Evolutionary conservation across 1,140 invertebrate genomes (phyloP).

Genomic region (Melanaphis sacchari): DNA sequence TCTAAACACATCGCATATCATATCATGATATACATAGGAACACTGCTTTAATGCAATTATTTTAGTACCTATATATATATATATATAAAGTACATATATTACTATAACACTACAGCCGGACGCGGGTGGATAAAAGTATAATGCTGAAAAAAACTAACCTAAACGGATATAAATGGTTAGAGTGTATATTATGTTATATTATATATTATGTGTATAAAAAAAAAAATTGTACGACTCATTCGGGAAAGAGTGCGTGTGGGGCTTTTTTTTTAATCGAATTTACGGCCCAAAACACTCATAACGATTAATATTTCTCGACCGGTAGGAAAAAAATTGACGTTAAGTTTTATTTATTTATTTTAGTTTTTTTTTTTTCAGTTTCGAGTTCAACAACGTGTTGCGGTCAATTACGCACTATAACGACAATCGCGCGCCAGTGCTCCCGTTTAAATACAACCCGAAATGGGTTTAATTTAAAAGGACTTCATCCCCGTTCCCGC

Average conservation of each 20-base stretch:
- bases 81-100: not conserved
- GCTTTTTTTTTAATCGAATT: conserved; percentile 18
- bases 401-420: conserved; percentile 8
- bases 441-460: not conserved
- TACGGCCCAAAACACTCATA: conserved; percentile 11
- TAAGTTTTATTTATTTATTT: conserved; percentile 15
- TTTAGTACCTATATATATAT: not conserved
- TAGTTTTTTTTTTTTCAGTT: not conserved
- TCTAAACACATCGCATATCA: not conserved
- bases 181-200: not conserved
- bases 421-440: not conserved
- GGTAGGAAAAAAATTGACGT: conserved; percentile 5
- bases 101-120: not conserved
- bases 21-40: not conserved
- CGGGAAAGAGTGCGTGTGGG: not conserved
- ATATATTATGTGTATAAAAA: not conserved
- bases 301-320: not conserved
- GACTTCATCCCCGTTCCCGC: not conserved
- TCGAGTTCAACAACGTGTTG: conserved; percentile 18
- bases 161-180: conserved; percentile 16
- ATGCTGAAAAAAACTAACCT: not conserved
- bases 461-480: conserved; percentile 49
- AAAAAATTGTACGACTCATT: not conserved
- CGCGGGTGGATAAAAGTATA: not conserved
- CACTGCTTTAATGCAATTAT: conserved; percentile 11